Evolutionary conservation across 2,797 vertebrate genomes (phyloP).

Genomic region (Liasis olivaceus): DNA sequence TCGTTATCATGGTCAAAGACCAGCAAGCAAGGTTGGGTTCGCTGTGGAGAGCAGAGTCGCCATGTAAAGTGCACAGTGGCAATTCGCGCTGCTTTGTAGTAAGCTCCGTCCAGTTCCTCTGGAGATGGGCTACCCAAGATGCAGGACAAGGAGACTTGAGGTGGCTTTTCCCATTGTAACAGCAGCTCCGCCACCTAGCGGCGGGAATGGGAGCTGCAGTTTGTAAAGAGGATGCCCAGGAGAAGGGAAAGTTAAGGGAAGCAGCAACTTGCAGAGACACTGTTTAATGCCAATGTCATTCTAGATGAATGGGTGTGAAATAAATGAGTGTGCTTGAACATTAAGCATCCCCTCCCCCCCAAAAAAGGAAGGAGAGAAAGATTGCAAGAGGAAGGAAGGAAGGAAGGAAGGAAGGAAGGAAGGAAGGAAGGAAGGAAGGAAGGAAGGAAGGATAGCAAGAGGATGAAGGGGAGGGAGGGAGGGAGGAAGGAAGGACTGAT

Average conservation of each 20-base stretch:
- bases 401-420: neutral
- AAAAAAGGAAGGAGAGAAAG: neutral
- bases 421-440: neutral
- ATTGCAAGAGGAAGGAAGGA: no score
- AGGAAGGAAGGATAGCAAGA: neutral
- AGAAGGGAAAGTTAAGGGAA: neutral
- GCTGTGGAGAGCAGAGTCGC: no score
- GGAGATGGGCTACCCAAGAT: neutral
- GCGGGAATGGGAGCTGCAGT: neutral
- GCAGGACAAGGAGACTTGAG: neutral
- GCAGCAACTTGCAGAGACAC: neutral
- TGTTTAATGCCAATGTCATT: neutral
- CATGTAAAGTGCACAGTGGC: no score
- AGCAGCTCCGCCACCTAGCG: neutral
- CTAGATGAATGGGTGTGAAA: neutral
- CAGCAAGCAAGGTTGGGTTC: no score
- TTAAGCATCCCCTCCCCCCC: no score
- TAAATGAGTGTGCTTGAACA: neutral
- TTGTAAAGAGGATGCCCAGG: neutral
- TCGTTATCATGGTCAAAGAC: no score
- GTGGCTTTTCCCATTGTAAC: neutral
- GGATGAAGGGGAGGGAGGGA: no score
- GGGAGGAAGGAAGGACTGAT: neutral
- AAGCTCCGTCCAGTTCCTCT: neutral
- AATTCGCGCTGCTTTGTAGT: neutral